Evolutionary conservation across 2,113 vertebrate species (phyloP).

Genomic region (Uria lomvia): DNA sequence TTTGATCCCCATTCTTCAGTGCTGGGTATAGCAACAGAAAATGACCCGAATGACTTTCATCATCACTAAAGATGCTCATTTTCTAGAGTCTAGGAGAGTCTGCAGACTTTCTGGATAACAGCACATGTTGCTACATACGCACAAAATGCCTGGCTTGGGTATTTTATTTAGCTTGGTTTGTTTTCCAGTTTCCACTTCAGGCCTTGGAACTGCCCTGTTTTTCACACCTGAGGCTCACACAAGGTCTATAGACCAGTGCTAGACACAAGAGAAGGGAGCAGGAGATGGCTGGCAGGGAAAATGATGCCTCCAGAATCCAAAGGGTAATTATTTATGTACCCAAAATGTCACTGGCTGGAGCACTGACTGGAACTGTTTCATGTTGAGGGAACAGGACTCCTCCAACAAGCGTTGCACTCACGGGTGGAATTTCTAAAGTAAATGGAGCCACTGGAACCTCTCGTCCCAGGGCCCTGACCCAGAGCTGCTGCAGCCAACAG

Average conservation of each 20-base stretch:
- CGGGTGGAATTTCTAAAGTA: background rate
- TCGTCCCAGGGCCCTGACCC: background rate
- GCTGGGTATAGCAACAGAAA: background rate
- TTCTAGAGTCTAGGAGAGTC: background rate
- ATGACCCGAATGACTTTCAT: background rate
- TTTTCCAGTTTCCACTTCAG: slow-evolving; percentile 28
- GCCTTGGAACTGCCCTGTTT: background rate
- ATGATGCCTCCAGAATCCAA: background rate
- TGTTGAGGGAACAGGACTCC: background rate
- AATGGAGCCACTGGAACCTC: background rate
- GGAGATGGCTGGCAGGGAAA: background rate
- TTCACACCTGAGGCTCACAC: slow-evolving; percentile 11
- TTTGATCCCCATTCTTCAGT: background rate
- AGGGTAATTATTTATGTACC: background rate
- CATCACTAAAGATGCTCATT: background rate
- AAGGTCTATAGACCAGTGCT: background rate
- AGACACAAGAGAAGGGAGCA: background rate
- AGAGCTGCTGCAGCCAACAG: background rate
- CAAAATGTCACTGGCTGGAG: background rate
- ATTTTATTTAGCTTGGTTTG: slow-evolving; percentile 28
- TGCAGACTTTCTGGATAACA: background rate
- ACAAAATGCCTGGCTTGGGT: background rate
- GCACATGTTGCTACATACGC: background rate
- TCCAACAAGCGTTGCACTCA: background rate
- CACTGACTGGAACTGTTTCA: background rate